These are phyloP conservation scores for Ptilorrhoa leucosticta DNA, from an alignment of 2,113 vertebrate genomes.

Conservation along the genomic window DNA sequence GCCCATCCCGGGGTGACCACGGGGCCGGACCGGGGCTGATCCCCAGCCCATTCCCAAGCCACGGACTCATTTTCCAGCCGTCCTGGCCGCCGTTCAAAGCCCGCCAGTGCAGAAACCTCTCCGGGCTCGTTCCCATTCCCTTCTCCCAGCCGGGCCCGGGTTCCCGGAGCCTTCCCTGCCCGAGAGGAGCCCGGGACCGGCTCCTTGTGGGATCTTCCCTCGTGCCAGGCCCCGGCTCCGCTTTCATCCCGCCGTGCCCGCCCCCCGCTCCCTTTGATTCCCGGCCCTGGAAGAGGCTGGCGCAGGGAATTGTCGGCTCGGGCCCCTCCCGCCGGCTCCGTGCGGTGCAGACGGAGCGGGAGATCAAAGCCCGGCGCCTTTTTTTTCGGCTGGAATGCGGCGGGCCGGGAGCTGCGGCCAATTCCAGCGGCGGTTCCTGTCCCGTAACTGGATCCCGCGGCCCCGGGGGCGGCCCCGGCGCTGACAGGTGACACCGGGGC, in stretches of 20 bases:
- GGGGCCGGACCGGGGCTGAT: accelerated
- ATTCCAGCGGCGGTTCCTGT: not conserved
- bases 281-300: not conserved
- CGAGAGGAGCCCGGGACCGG: not conserved
- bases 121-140: slow-evolving; percentile 10
- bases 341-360: slow-evolving; percentile 31
- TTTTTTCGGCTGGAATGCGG: slow-evolving; percentile 24
- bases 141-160: not conserved
- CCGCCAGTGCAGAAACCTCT: not conserved
- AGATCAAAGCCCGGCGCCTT: slow-evolving; percentile 44
- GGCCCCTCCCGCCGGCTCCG: slow-evolving; percentile 30
- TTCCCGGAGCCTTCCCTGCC: not conserved
- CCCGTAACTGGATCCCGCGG: not conserved
- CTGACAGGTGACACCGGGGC: slow-evolving; percentile 36
- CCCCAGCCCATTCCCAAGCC: not conserved
- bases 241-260: slow-evolving; percentile 32
- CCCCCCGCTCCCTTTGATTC: slow-evolving; percentile 40
- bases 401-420: slow-evolving; percentile 23
- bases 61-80: accelerated
- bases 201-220: slow-evolving; percentile 25
- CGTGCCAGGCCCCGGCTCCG: slow-evolving; percentile 13
- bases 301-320: not conserved
- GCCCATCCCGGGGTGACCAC: not conserved
- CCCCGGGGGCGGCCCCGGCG: not conserved
- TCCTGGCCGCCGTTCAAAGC: not conserved